Percentiles rank a stretch among this genome's conserved stretches.
Conservation (phyloP, 2,888 invertebrate genomes). For the Galerucella calmariensis region DNA sequence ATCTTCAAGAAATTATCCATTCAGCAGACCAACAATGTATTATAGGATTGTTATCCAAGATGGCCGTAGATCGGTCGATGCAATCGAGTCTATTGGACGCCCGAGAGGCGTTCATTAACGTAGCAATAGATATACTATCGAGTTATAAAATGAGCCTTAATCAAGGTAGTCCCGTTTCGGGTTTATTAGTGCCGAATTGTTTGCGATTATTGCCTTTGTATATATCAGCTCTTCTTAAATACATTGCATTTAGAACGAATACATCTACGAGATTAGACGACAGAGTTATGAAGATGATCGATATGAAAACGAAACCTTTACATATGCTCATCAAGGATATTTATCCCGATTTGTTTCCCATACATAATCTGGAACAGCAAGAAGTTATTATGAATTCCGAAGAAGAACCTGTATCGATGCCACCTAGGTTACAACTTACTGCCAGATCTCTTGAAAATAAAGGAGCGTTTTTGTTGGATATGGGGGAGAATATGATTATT, state of each 20-base stretch:
- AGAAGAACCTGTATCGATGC: constrained; percentile 68
- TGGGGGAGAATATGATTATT: constrained; percentile 82
- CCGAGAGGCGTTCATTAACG: constrained; percentile 95
- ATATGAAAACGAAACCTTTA: constrained; percentile 90
- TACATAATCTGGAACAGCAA: constrained; percentile 75
- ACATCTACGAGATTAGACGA: constrained; percentile 92
- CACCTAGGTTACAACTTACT: constrained; percentile 86
- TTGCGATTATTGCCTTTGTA: constrained; percentile 88
- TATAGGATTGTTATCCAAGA: constrained; percentile 91
- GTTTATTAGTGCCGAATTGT: constrained; percentile 80
- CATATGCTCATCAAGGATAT: constrained; percentile 82
- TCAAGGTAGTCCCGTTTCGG: constrained; percentile 70
- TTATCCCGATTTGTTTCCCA: constrained; percentile 92
- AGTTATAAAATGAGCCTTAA: constrained; percentile 77
- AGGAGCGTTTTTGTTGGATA: constrained; percentile 93
- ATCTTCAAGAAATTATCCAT: constrained; percentile 85
- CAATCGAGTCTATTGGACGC: constrained; percentile 91
- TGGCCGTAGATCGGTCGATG: constrained; percentile 95
- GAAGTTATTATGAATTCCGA: constrained; percentile 58
- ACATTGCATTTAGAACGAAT: constrained; percentile 90
- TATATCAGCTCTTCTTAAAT: constrained; percentile 89
- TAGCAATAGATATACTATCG: constrained; percentile 88
- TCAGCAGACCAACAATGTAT: constrained; percentile 95
- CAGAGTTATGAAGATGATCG: constrained; percentile 91
- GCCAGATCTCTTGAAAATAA: constrained; percentile 84